These are phyloP conservation scores for Ichneumoninae sp. DNA, from an alignment of 2,888 invertebrate species.

Conservation along the genomic window DNA sequence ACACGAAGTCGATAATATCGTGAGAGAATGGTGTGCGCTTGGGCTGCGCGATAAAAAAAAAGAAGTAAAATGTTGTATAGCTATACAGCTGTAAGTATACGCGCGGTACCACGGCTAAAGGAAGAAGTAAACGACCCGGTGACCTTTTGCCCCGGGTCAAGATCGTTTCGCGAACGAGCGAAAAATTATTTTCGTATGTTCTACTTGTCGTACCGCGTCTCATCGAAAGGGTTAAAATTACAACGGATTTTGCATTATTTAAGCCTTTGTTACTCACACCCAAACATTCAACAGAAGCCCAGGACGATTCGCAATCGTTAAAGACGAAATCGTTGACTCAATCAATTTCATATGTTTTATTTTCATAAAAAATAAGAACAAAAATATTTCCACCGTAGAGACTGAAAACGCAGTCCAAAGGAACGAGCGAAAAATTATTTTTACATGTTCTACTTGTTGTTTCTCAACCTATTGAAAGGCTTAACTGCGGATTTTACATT, in stretches of 20 bases:
- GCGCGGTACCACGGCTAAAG: slow-evolving; percentile 52
- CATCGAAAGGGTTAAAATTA: background rate
- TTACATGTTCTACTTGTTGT: too few relatives aligned
- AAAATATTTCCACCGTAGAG: too few relatives aligned
- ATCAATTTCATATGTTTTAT: too few relatives aligned
- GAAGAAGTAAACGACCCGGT: slow-evolving; percentile 64
- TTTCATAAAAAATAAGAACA: too few relatives aligned
- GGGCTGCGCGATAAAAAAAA: slow-evolving; percentile 50
- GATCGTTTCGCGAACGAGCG: slow-evolving; percentile 54
- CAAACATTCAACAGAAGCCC: background rate
- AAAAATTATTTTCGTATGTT: slow-evolving; percentile 51
- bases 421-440: too few relatives aligned
- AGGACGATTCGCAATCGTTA: background rate
- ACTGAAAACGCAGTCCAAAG: too few relatives aligned
- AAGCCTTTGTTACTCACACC: background rate
- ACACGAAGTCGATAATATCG: slow-evolving; percentile 70
- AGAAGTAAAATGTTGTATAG: slow-evolving; percentile 16
- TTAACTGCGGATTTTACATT: background rate
- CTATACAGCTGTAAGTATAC: slow-evolving; percentile 43
- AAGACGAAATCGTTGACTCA: too few relatives aligned
- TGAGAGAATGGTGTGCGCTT: slow-evolving; percentile 67
- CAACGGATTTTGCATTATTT: background rate
- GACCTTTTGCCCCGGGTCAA: slow-evolving; percentile 65
- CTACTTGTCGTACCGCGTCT: slow-evolving; percentile 24
- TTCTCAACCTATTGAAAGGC: background rate